Percentiles rank a stretch among this genome's conserved stretches.
Evolutionary conservation across 2,797 vertebrate genomes (phyloP).

Genomic region (Acanthis flammea): DNA sequence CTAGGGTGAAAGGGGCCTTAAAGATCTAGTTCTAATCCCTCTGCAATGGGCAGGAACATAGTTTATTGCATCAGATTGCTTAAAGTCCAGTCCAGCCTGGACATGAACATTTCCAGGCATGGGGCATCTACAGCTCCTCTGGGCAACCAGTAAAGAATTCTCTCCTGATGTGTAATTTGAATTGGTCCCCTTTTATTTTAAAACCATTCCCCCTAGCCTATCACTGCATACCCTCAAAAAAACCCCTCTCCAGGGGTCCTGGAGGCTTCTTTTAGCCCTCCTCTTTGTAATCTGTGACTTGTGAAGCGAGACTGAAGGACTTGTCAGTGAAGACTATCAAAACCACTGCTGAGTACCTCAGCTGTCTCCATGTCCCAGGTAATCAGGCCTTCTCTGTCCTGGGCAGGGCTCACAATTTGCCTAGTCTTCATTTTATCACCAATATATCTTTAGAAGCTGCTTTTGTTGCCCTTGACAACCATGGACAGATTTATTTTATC

Average conservation of each 20-base stretch:
- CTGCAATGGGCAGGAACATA: not conserved
- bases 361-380: no score
- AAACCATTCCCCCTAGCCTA: not conserved
- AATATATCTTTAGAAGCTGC: not conserved
- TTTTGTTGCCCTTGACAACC: not conserved
- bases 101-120: not conserved
- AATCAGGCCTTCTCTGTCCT: not conserved
- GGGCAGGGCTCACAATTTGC: not conserved
- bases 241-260: not conserved
- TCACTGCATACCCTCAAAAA: not conserved
- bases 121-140: not conserved
- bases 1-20: not conserved
- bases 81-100: not conserved
- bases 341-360: not conserved
- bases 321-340: not conserved
- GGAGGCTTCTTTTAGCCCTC: not conserved
- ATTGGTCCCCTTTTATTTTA: not conserved
- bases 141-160: not conserved
- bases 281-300: accelerated
- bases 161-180: not conserved
- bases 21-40: not conserved
- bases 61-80: not conserved
- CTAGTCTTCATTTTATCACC: not conserved
- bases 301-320: not conserved
- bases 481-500: not conserved